Conservation (phyloP, 2,797 vertebrate genomes). For the Morus bassanus region DNA sequence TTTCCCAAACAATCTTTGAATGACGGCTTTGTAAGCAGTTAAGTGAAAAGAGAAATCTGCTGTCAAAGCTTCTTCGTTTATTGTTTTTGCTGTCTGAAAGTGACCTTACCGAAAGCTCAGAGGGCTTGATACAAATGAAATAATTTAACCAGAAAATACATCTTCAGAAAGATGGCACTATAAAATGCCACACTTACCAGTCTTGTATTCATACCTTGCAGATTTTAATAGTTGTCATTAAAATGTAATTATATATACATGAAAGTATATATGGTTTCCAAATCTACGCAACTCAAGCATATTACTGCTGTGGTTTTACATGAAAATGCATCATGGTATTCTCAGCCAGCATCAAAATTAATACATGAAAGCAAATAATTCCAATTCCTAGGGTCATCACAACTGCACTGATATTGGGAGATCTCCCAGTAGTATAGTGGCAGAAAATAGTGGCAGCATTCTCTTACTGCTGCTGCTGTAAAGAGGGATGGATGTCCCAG, state of each 20-base stretch:
- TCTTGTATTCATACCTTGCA: not conserved
- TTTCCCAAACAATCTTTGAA: not conserved
- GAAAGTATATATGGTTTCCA: not conserved
- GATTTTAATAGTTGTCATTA: not conserved
- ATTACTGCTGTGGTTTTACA: not conserved
- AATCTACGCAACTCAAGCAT: not conserved
- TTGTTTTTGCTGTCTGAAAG: not conserved
- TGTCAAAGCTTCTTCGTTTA: constrained; percentile 18
- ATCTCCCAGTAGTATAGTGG: not conserved
- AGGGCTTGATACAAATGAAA: not conserved
- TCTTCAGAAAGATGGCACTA: not conserved
- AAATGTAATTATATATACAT: not conserved
- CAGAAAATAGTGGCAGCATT: not conserved
- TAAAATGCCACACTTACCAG: not conserved
- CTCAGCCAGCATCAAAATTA: not conserved
- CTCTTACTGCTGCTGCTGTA: not conserved
- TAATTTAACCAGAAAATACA: not conserved
- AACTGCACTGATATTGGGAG: not conserved
- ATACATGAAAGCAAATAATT: not conserved
- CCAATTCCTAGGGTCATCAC: not conserved
- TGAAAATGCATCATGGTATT: not conserved
- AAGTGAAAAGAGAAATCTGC: not conserved
- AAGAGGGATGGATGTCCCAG: too few relatives aligned
- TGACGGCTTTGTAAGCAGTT: not conserved
- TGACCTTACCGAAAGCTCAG: not conserved